phyloP scores from a whole-genome alignment of 2,888 invertebrate species.

The Tuberolachnus salignus region DNA sequence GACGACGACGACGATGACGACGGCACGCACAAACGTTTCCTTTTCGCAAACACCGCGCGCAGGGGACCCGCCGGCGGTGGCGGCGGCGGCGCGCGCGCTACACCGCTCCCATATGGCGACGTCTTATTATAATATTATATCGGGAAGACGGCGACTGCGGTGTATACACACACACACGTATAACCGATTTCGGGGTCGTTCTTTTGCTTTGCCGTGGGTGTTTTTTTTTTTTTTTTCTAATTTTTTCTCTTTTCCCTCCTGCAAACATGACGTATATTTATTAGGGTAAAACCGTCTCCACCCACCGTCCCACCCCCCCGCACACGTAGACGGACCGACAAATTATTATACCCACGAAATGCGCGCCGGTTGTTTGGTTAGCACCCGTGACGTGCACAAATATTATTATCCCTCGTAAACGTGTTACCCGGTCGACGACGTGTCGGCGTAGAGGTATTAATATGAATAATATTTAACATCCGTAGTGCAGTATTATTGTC shows the following conservation, averaged over 20 bases:
- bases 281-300: constrained; percentile 25
- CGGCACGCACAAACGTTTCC: constrained; percentile 56
- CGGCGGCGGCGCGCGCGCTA: constrained; percentile 1
- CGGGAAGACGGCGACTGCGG: constrained; percentile 38
- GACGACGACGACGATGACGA: constrained; percentile 3
- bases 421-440: neutral
- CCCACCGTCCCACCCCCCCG: neutral
- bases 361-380: constrained; percentile 35
- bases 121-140: constrained; percentile 51
- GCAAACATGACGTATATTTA: constrained; percentile 52
- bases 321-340: constrained; percentile 21
- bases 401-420: constrained; percentile 26
- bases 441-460: too few relatives aligned
- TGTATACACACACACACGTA: too few relatives aligned
- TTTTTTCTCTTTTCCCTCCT: too few relatives aligned
- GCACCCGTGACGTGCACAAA: constrained; percentile 23
- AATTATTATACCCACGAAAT: constrained; percentile 22
- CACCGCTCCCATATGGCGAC: constrained; percentile 12
- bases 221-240: too few relatives aligned
- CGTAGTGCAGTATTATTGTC: too few relatives aligned
- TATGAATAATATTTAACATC: too few relatives aligned
- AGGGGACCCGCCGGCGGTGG: constrained; percentile 25
- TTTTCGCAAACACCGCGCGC: constrained; percentile 34
- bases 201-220: neutral
- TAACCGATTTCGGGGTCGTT: constrained; percentile 45